These are phyloP conservation scores for Emmelina monodactyla DNA, from an alignment of 2,888 invertebrate genomes.

Conservation along the genomic window DNA sequence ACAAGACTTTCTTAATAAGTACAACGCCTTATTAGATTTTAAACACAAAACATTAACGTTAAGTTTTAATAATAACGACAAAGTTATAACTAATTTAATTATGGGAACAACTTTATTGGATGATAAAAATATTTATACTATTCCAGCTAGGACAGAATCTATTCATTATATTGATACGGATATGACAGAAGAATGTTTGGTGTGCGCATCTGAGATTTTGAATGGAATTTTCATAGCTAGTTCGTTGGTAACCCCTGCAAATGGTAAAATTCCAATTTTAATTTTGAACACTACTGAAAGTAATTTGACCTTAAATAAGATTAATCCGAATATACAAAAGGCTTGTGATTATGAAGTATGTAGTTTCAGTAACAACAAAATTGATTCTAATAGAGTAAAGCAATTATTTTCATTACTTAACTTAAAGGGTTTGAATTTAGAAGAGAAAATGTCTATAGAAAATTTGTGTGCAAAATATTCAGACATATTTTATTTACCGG, in stretches of 20 bases:
- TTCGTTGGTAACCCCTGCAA: constrained; percentile 2
- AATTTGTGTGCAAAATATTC: constrained; percentile 9
- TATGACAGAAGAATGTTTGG: constrained; percentile 6
- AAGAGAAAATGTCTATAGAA: constrained; percentile 7
- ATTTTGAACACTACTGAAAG: constrained; percentile 7
- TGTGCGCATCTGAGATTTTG: constrained; percentile 5
- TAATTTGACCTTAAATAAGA: background rate
- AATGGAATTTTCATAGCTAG: constrained; percentile 9
- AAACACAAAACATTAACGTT: constrained; percentile 6
- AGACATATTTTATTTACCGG: constrained; percentile 10
- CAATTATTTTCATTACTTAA: constrained; percentile 7
- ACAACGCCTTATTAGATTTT: constrained; percentile 7
- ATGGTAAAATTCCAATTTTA: constrained; percentile 5
- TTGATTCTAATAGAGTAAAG: constrained; percentile 5
- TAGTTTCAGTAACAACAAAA: constrained; percentile 4
- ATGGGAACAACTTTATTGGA: too few relatives aligned
- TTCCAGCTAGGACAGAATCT: constrained; percentile 5
- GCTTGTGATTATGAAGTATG: constrained; percentile 6
- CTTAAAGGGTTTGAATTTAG: constrained; percentile 8
- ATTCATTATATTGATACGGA: constrained; percentile 8
- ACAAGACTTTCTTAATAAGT: constrained; percentile 10
- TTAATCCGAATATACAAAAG: constrained; percentile 1
- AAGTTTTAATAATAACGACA: background rate
- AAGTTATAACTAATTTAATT: constrained; percentile 2
- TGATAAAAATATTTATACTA: too few relatives aligned